A percentile compares a stretch with the other conserved stretches of the same genome.
phyloP scores from a whole-genome alignment of 2,113 vertebrate genomes.

The Leucopternis melanops region DNA sequence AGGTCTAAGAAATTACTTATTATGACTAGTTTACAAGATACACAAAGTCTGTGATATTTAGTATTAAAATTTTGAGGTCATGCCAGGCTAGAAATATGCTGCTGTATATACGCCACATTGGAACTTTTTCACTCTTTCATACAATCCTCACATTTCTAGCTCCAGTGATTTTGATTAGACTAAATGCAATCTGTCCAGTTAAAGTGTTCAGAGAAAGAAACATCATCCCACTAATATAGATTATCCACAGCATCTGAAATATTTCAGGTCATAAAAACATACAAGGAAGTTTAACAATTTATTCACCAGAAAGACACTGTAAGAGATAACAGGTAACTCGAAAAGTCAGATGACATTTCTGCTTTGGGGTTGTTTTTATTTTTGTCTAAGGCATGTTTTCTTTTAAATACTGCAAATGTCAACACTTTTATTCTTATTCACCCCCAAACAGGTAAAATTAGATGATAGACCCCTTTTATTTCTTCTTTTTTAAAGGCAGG shows the following conservation, averaged over 20 bases:
- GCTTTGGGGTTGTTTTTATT: not conserved
- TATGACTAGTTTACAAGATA: no score
- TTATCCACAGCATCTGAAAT: not conserved
- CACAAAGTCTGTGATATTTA: no score
- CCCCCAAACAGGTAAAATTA: not conserved
- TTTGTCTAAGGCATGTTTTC: not conserved
- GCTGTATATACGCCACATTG: no score
- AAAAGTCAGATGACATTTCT: not conserved
- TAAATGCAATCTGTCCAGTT: not conserved
- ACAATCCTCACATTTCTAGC: no score
- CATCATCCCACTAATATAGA: not conserved
- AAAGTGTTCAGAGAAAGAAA: not conserved
- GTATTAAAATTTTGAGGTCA: no score
- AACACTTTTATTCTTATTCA: not conserved
- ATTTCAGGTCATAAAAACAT: not conserved
- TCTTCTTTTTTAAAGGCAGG: not conserved
- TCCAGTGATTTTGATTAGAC: no score
- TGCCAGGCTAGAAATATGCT: no score
- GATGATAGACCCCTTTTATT: rapidly evolving
- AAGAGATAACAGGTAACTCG: not conserved
- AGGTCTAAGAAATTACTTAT: no score
- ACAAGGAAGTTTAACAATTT: not conserved
- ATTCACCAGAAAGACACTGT: not conserved
- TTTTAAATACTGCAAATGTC: not conserved
- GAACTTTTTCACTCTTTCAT: no score